A percentile compares a stretch with the other conserved stretches of the same genome.
Evolutionary conservation across 1,140 invertebrate species (phyloP).

Genomic region (Caerostris extrusa): DNA sequence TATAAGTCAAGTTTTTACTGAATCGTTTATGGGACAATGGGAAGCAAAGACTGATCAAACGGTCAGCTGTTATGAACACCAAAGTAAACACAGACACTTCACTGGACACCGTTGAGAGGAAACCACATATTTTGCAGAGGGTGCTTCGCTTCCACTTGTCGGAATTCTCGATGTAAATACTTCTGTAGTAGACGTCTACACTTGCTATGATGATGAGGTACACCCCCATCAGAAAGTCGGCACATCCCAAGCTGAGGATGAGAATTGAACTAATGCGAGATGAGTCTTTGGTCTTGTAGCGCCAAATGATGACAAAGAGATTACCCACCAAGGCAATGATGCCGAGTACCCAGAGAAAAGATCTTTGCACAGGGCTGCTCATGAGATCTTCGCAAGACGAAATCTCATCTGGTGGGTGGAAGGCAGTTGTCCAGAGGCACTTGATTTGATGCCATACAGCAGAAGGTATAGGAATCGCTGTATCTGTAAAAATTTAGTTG

Average conservation of each 20-base stretch:
- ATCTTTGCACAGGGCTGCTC: constrained; percentile 82
- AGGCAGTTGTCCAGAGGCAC: constrained; percentile 80
- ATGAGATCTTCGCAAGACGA: constrained; percentile 83
- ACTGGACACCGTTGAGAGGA: constrained; percentile 82
- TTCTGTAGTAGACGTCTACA: constrained; percentile 84
- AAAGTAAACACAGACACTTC: constrained; percentile 88
- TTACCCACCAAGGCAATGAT: constrained; percentile 82
- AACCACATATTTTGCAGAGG: constrained; percentile 82
- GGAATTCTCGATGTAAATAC: constrained; percentile 82
- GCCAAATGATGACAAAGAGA: constrained; percentile 82
- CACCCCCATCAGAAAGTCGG: constrained; percentile 90
- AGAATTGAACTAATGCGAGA: constrained; percentile 79
- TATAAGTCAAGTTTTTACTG: constrained; percentile 84
- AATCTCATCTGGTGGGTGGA: constrained; percentile 82
- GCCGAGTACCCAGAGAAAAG: constrained; percentile 83
- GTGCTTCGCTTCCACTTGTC: constrained; percentile 81
- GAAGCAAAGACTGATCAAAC: constrained; percentile 87
- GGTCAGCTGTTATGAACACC: constrained; percentile 89
- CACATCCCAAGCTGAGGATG: constrained; percentile 78
- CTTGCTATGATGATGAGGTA: constrained; percentile 88
- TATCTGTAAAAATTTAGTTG: constrained; percentile 68
- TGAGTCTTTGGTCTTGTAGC: constrained; percentile 78
- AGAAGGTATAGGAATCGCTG: constrained; percentile 82
- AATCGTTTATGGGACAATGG: constrained; percentile 85
- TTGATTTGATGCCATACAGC: constrained; percentile 80